Conservation (phyloP, 2,113 vertebrate species). For the Prunella fulvescens region DNA sequence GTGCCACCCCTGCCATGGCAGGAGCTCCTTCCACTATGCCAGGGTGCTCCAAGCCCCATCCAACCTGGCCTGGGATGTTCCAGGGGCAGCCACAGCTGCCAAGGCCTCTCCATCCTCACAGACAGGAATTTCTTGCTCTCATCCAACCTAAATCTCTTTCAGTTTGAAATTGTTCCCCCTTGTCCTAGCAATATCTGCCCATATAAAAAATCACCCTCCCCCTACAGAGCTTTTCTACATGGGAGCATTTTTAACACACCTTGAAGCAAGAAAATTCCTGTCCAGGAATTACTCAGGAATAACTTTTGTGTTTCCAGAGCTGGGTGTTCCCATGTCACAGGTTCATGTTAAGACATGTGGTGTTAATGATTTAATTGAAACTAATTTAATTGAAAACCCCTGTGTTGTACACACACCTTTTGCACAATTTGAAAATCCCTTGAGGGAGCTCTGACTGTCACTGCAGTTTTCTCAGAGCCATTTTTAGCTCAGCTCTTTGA, state of each 20-base stretch:
- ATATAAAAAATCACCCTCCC: background rate
- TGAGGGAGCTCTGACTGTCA: fast-evolving
- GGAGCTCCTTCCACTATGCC: background rate
- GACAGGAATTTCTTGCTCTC: background rate
- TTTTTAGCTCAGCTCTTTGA: background rate
- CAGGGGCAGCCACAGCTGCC: background rate
- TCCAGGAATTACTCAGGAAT: background rate
- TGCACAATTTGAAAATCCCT: fast-evolving
- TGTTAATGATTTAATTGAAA: background rate
- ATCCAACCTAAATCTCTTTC: background rate
- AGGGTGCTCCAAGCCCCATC: background rate
- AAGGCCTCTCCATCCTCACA: background rate
- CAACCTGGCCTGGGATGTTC: background rate
- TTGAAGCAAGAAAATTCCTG: background rate
- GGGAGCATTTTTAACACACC: background rate
- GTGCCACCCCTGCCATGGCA: background rate
- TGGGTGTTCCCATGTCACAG: background rate
- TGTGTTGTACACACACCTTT: fast-evolving
- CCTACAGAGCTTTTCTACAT: fast-evolving
- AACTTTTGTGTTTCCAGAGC: background rate
- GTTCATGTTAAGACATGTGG: fast-evolving
- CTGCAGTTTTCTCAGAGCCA: background rate
- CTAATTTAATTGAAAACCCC: background rate
- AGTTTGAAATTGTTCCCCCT: background rate
- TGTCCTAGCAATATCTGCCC: background rate